phyloP scores from a whole-genome alignment of 2,113 vertebrate genomes.

The Lucifuga dentata region DNA sequence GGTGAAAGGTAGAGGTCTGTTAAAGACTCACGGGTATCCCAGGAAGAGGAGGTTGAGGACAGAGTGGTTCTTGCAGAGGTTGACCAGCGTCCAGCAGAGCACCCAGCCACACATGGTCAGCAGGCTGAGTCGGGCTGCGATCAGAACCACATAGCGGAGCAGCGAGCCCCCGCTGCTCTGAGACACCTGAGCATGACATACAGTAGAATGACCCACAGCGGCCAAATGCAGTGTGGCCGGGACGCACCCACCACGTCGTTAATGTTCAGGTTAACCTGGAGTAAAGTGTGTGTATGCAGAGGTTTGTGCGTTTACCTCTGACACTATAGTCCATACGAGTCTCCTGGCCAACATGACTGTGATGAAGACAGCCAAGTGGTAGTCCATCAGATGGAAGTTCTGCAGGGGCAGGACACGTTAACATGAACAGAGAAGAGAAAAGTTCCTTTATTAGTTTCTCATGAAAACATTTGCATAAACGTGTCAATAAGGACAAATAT shows the following conservation, averaged over 20 bases:
- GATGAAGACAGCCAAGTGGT: constrained; percentile 96
- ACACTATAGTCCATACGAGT: constrained; percentile 96
- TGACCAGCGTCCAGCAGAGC: constrained; percentile 96
- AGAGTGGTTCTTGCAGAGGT: constrained; percentile 95
- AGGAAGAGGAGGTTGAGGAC: constrained; percentile 98
- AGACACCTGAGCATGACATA: constrained; percentile 84
- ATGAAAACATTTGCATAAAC: background rate
- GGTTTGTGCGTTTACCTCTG: constrained; percentile 85
- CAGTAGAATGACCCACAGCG: background rate
- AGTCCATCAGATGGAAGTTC: constrained; percentile 99
- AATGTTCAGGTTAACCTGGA: too few species aligned
- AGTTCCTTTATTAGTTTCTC: background rate
- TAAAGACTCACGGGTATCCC: constrained; percentile 95
- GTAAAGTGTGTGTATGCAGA: background rate
- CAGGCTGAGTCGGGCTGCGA: constrained; percentile 89
- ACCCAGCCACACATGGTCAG: constrained; percentile 97
- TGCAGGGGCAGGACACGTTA: constrained; percentile 74
- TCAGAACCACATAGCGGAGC: constrained; percentile 87
- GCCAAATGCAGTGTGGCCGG: background rate
- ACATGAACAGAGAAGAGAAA: background rate
- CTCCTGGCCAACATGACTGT: constrained; percentile 97
- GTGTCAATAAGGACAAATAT: too few species aligned
- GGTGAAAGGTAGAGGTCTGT: too few species aligned
- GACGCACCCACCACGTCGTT: too few species aligned
- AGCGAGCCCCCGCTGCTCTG: constrained; percentile 89